phyloP scores from a whole-genome alignment of 1,140 invertebrate species.

The Episyrphus balteatus region DNA sequence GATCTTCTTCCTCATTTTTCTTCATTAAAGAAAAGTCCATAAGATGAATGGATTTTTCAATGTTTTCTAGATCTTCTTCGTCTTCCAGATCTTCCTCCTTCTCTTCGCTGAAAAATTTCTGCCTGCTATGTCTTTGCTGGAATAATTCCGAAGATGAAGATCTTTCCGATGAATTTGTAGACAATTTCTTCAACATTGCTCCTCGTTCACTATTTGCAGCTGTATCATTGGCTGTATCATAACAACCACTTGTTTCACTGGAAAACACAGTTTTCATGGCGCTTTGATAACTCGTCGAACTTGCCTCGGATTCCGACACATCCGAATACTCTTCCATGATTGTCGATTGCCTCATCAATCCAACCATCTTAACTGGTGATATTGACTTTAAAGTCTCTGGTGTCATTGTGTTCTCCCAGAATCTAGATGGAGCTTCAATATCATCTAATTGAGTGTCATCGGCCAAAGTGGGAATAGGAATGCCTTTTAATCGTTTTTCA shows the following conservation, averaged over 20 bases:
- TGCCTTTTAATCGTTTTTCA: conserved; percentile 15
- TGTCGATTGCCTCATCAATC: conserved; percentile 27
- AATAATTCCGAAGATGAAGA: too few relatives aligned
- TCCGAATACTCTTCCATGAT: conserved; percentile 23
- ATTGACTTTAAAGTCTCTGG: conserved; percentile 4
- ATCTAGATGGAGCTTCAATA: conserved; percentile 25
- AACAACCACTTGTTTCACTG: conserved; percentile 17
- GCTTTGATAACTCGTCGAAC: conserved; percentile 20
- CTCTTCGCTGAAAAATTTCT: too few relatives aligned
- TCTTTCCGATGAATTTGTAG: too few relatives aligned
- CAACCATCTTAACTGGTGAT: conserved; percentile 32
- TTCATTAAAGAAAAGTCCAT: too few relatives aligned
- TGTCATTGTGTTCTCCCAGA: conserved; percentile 22
- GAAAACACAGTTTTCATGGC: conserved; percentile 6
- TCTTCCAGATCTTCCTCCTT: too few relatives aligned
- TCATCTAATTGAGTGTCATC: conserved; percentile 31
- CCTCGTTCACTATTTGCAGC: conserved; percentile 11
- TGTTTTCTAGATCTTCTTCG: too few relatives aligned
- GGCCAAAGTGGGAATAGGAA: conserved; percentile 17
- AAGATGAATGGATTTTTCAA: too few relatives aligned
- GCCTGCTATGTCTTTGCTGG: too few relatives aligned
- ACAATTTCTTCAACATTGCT: too few relatives aligned
- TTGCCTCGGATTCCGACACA: conserved; percentile 8
- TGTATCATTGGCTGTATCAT: conserved; percentile 24
- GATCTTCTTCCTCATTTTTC: too few relatives aligned